A percentile compares a stretch with the other conserved stretches of the same genome.
Conservation (phyloP, 2,888 invertebrate genomes). For the Empis stercorea region DNA sequence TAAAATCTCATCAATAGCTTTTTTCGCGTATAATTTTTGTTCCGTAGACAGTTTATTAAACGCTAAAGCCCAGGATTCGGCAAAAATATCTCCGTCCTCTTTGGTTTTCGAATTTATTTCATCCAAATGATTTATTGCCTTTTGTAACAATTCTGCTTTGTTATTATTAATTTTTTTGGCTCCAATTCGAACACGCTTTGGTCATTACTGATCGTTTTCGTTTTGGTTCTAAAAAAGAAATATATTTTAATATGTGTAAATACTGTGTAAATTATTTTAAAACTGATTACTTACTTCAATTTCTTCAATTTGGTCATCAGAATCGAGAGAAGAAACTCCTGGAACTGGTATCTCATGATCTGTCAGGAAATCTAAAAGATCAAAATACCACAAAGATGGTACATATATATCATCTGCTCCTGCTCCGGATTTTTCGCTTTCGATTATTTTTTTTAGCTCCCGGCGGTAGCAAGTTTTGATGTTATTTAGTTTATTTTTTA, state of each 20-base stretch:
- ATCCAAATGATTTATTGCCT: neutral
- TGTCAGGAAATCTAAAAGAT: constrained; percentile 1
- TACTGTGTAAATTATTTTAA: neutral
- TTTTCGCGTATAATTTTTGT: neutral
- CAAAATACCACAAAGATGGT: constrained; percentile 5
- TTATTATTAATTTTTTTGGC: neutral
- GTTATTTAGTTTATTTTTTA: constrained; percentile 4
- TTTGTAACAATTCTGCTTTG: neutral
- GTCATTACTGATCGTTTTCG: neutral
- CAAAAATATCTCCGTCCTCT: neutral
- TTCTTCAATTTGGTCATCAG: neutral
- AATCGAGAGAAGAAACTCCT: neutral
- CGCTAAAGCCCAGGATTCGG: neutral
- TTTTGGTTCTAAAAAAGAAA: neutral
- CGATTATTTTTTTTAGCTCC: constrained; percentile 2
- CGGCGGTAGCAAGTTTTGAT: constrained; percentile 2
- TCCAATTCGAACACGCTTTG: neutral
- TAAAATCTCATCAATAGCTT: neutral
- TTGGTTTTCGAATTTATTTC: neutral
- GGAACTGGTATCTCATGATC: neutral
- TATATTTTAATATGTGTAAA: neutral
- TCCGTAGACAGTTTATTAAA: neutral
- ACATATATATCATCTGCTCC: constrained; percentile 2
- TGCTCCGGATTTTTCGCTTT: neutral
- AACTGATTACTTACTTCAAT: neutral